Base-by-base conservation (phyloP, 2,888 invertebrate genomes). In the Cecidostiba fungosa region DNA sequence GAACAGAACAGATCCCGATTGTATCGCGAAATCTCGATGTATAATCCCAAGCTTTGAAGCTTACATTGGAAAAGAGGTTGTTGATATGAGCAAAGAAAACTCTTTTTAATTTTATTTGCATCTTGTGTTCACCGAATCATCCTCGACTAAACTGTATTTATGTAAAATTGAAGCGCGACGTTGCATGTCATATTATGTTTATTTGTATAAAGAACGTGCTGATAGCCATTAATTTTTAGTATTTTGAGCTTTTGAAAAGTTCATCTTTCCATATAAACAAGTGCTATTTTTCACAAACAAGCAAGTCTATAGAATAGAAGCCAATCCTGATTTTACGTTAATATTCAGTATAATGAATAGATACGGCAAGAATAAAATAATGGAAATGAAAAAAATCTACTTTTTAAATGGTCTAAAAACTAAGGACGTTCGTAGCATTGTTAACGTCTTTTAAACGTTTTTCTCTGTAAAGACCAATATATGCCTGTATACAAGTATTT, bases 111-210 rank as follows among this genome's bases (percentile, higher is more conserved):
- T 23, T 73, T n/a, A 59, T 62, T 69, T 4, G 62, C 8, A 39
- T 39, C 19, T 50, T 82, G 62, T 76, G 62, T 77, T 72, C 50
- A 77, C 23, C 10, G 23, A 74, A 69, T 78, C 26, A n/a, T 50
- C 26, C 70, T n/a, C 59, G 69, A 77, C 26, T 62, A n/a, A 6
- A 81, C 5, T 59, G 23, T 70, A 72, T 77, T 85, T 47, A 43
- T 79, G 23, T 76, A 76, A 82, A 85, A 85, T 85, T 85, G 82
- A 82, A 82, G 85, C 78, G 78, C 47, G 82, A 82, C 59, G 6
- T 82, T 80, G 78, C 73, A 14, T 74, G 62, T 26, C 23, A 14
- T 23, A n/a, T 26, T 69, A 16, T 39, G 54, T 66, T 74, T 77
- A 54, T 43, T 84, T 3, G 29, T n/a, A n/a, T 43, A n/a, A 82